These are phyloP conservation scores for Barnardius zonarius DNA, from an alignment of 2,113 vertebrate genomes.

Conservation along the genomic window DNA sequence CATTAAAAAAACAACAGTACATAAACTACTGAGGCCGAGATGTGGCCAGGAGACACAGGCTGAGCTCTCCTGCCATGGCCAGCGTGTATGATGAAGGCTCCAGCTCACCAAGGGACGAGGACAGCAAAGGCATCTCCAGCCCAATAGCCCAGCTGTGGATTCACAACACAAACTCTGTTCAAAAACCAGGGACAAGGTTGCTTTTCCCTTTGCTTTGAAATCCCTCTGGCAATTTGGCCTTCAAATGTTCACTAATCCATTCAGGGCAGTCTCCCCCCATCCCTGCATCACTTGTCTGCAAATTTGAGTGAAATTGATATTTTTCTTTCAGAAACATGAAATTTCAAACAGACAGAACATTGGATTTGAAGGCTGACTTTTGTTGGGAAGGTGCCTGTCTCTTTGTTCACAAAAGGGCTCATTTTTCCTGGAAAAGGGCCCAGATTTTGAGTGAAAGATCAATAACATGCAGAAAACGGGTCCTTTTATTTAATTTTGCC, in stretches of 20 bases:
- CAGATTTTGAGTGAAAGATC: conserved; percentile 69
- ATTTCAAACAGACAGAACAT: conserved; percentile 35
- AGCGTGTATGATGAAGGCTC: fast-evolving
- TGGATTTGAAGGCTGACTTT: conserved; percentile 62
- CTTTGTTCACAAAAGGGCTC: conserved; percentile 64
- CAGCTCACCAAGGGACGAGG: fast-evolving
- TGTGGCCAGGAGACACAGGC: neutral
- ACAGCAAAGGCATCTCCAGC: neutral
- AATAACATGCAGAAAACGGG: conserved; percentile 11
- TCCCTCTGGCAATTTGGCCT: neutral
- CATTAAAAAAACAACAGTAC: neutral
- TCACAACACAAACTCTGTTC: neutral
- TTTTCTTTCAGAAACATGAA: conserved; percentile 47
- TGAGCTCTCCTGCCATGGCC: neutral
- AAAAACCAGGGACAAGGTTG: neutral
- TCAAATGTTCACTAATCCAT: neutral
- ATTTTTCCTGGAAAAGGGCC: conserved; percentile 65
- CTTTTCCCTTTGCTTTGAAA: conserved; percentile 8
- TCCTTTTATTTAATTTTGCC: conserved; percentile 53
- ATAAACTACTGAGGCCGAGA: neutral
- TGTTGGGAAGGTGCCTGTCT: conserved; percentile 57
- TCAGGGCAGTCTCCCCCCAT: neutral
- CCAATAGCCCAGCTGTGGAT: neutral
- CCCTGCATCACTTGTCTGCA: neutral
- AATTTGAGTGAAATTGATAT: conserved; percentile 57